Base-by-base conservation (phyloP, 2,113 vertebrate genomes). In the Bubalus kerabau region DNA sequence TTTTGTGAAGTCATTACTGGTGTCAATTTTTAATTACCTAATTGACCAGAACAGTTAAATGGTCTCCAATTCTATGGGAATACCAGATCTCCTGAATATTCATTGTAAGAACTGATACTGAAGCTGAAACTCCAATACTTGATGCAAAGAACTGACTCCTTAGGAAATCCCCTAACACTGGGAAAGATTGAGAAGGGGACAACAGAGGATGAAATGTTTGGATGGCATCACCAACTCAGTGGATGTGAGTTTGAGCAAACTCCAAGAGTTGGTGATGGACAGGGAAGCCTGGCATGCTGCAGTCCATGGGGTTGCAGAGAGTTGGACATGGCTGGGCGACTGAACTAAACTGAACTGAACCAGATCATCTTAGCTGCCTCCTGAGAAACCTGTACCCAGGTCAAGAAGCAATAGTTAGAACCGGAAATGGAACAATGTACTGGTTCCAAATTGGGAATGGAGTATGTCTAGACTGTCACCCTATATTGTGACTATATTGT, bases 261-360 rank as follows among this genome's bases (percentile, higher is more conserved):
- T 71, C 67, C 5, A 6, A 21, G 67, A 23, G 67, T 40, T 71
- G 67, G n/a, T 40, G 67, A 40, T 23, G 19, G 64, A 67, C n/a
- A 67, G 4, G 17, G 64, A 71, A n/a, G n/a, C 17, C n/a, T 36
- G 17, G 4, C 4, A 5, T 71, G 64, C 64, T 71, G 9, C n/a
- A 36, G 17, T 71, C n/a, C n/a, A 71, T 71, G 16, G 64, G 9
- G 2, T 71, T 40, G 19, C n/a, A 71, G 23, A 12, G n/a, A 71
- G 67, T 40, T 40, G 19, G 21, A 71, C n/a, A 71, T 0, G 5
- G n/a, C 67, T 40, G n/a, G 5, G 2, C 0, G 2, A 40, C 19
- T 23, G n/a, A 71, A 71, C 67, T 40, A 40, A 71, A 71, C n/a
- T 71, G 67, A 71, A 71, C n/a, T 11, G n/a, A 71, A 71, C 67